Percentiles rank a stretch among this genome's conserved stretches.
phyloP scores from a whole-genome alignment of 2,113 vertebrate species.

The Mixornis gularis region DNA sequence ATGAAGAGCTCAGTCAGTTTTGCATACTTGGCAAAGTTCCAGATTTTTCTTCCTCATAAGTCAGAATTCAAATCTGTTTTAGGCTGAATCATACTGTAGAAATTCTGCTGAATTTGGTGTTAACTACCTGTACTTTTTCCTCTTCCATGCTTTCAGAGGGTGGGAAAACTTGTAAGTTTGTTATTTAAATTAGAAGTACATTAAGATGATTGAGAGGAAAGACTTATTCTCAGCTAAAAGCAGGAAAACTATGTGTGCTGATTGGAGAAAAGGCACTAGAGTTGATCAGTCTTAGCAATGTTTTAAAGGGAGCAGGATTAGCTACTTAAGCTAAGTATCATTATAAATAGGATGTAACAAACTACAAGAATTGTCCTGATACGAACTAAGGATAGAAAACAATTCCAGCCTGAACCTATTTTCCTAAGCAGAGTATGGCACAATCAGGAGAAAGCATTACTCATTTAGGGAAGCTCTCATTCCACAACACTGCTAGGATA shows the following conservation, averaged over 20 bases:
- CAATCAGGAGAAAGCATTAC: background rate
- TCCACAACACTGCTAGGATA: background rate
- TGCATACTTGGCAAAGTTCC: background rate
- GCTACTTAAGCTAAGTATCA: background rate
- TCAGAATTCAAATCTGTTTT: background rate
- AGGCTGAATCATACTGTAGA: background rate
- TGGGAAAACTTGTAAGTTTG: conserved; percentile 67
- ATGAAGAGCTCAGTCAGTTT: background rate
- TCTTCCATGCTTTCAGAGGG: conserved; percentile 66
- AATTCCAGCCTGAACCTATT: background rate
- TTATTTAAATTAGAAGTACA: conserved; percentile 28
- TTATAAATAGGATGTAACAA: background rate
- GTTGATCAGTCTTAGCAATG: background rate
- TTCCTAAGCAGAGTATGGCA: background rate
- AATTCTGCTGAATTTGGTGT: conserved; percentile 31
- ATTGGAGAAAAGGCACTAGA: background rate
- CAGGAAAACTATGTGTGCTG: background rate
- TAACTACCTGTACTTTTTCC: conserved; percentile 51
- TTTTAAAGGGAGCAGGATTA: conserved; percentile 2
- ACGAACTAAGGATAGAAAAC: background rate
- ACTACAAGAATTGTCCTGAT: background rate
- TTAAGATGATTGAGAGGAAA: conserved; percentile 38
- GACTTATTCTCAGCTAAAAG: background rate
- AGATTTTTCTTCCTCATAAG: background rate
- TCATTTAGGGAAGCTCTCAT: background rate